phyloP scores from a whole-genome alignment of 1,140 invertebrate genomes.

The Cataglyphis hispanica region DNA sequence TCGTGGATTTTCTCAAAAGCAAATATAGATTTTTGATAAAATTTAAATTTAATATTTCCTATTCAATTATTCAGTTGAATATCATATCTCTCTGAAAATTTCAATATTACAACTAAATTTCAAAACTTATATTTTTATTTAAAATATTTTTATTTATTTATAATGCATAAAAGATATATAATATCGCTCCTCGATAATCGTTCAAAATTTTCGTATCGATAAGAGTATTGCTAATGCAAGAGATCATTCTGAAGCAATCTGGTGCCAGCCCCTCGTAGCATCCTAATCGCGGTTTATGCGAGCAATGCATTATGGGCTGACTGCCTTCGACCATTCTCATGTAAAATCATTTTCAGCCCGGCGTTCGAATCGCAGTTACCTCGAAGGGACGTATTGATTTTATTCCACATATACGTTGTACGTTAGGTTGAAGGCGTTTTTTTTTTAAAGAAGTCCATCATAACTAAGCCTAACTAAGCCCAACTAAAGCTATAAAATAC shows the following conservation, averaged over 20 bases:
- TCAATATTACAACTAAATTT: neutral
- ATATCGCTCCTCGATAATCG: neutral
- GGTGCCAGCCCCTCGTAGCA: conserved; percentile 6
- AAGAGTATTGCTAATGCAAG: neutral
- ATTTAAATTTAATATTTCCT: neutral
- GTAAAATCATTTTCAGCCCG: conserved; percentile 56
- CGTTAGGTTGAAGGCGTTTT: conserved; percentile 49
- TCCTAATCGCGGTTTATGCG: conserved; percentile 76
- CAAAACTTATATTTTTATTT: neutral
- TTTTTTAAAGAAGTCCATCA: conserved; percentile 82
- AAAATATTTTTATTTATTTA: conserved; percentile 1
- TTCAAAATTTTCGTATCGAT: neutral
- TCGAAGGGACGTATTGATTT: conserved; percentile 81
- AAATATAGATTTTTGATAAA: neutral
- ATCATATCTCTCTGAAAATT: neutral
- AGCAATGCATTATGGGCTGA: conserved; percentile 74
- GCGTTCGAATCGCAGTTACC: neutral
- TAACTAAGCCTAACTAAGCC: conserved; percentile 77
- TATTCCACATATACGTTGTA: conserved; percentile 23
- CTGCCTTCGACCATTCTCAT: conserved; percentile 75
- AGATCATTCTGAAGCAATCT: conserved; percentile 13
- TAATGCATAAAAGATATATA: neutral
- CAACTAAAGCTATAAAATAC: conserved; percentile 85
- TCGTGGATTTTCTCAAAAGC: neutral
- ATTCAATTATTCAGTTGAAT: neutral